Conservation (phyloP, 2,888 invertebrate genomes). For the Tenthredo livida region DNA sequence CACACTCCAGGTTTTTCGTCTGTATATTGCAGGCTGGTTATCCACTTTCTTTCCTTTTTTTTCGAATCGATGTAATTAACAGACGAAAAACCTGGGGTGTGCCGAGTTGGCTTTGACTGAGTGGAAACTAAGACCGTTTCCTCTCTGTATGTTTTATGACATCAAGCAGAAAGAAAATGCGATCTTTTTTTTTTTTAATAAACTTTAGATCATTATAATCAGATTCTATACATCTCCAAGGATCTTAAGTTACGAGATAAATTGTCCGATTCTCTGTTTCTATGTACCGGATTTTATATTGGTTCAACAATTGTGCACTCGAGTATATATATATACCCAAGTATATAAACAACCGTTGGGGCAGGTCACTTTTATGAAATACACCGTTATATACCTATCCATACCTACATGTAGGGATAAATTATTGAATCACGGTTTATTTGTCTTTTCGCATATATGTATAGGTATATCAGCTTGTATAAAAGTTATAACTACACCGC, state of each 20-base stretch:
- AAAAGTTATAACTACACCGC: neutral
- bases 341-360: neutral
- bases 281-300: neutral
- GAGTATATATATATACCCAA: neutral
- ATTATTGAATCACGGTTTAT: neutral
- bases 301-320: neutral
- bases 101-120: too few species aligned
- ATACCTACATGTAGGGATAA: neutral
- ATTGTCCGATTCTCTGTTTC: neutral
- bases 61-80: too few species aligned
- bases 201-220: neutral
- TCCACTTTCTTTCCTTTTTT: too few species aligned
- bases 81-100: too few species aligned
- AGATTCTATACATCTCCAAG: neutral
- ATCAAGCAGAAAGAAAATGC: neutral
- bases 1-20: too few species aligned
- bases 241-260: neutral
- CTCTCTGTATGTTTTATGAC: too few species aligned
- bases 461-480: neutral
- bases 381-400: neutral
- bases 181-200: neutral
- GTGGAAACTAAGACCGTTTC: too few species aligned
- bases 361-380: constrained; percentile 18
- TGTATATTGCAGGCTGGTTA: too few species aligned
- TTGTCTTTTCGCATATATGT: neutral